Conservation (phyloP, 2,113 vertebrate genomes). For the Neolamprologus cancellatus region DNA sequence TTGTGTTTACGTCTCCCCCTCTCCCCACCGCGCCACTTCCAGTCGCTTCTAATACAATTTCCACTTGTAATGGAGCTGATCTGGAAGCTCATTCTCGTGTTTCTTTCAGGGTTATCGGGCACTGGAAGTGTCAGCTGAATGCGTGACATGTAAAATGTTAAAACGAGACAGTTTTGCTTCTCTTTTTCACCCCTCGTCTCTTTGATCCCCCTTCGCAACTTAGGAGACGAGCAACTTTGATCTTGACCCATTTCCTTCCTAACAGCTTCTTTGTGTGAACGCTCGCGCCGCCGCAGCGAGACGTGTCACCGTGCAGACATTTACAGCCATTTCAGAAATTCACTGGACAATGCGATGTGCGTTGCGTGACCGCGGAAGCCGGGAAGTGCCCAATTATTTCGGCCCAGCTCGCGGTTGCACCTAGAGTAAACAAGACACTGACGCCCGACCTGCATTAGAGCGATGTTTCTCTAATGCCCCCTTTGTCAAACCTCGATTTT, state of each 20-base stretch:
- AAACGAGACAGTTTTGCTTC: slow-evolving; percentile 9
- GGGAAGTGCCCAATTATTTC: slow-evolving; percentile 50
- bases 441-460: slow-evolving; percentile 11
- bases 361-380: slow-evolving; percentile 9
- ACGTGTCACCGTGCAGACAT: slow-evolving; percentile 42
- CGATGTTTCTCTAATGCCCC: slow-evolving; percentile 17
- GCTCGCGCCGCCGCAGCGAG: neutral
- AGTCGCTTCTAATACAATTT: neutral
- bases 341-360: slow-evolving; percentile 45
- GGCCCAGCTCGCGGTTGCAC: slow-evolving; percentile 30
- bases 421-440: slow-evolving; percentile 55
- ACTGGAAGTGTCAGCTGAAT: slow-evolving; percentile 23
- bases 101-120: neutral
- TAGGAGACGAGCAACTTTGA: slow-evolving; percentile 49
- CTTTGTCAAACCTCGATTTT: slow-evolving; percentile 18
- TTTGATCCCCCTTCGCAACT: slow-evolving; percentile 38
- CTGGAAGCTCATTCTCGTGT: neutral
- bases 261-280: slow-evolving; percentile 38
- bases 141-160: slow-evolving; percentile 4
- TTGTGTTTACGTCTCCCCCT: slow-evolving; percentile 19
- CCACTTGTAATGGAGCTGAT: neutral
- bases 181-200: slow-evolving; percentile 18
- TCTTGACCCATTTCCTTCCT: slow-evolving; percentile 60
- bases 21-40: neutral
- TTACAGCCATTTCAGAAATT: slow-evolving; percentile 38